Evolutionary conservation across 2,113 vertebrate species (phyloP).

Genomic region (Rhinopomastus cyanomelas): DNA sequence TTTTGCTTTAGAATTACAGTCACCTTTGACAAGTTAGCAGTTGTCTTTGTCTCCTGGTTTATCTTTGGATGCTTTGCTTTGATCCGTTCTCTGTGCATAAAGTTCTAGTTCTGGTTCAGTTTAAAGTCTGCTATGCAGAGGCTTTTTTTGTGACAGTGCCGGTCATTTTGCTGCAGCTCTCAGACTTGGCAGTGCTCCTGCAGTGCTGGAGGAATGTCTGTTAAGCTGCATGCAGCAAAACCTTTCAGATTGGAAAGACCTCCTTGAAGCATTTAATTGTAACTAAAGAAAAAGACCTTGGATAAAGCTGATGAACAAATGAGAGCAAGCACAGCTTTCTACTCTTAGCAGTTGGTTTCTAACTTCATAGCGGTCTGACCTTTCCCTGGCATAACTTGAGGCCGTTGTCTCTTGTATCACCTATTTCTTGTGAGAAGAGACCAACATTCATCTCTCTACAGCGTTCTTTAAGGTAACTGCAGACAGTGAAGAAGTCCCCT

Average conservation of each 20-base stretch:
- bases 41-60: neutral
- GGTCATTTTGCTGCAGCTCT: neutral
- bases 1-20: neutral
- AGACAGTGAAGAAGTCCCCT: too few species aligned
- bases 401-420: too few species aligned
- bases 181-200: neutral
- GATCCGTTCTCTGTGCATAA: neutral
- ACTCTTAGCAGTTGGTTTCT: neutral
- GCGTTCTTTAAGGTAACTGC: too few species aligned
- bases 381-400: too few species aligned
- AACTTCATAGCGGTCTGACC: too few species aligned
- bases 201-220: neutral
- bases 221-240: neutral
- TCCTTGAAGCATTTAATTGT: neutral
- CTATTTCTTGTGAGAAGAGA: too few species aligned
- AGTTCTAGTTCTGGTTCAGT: neutral
- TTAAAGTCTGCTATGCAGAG: neutral
- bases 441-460: too few species aligned
- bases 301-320: neutral
- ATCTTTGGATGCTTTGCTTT: neutral
- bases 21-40: neutral
- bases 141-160: too few species aligned
- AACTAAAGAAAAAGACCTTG: neutral
- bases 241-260: neutral
- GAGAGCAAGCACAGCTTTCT: neutral